Base-by-base conservation (phyloP, 2,888 invertebrate species). In the Diarsia brunnea region DNA sequence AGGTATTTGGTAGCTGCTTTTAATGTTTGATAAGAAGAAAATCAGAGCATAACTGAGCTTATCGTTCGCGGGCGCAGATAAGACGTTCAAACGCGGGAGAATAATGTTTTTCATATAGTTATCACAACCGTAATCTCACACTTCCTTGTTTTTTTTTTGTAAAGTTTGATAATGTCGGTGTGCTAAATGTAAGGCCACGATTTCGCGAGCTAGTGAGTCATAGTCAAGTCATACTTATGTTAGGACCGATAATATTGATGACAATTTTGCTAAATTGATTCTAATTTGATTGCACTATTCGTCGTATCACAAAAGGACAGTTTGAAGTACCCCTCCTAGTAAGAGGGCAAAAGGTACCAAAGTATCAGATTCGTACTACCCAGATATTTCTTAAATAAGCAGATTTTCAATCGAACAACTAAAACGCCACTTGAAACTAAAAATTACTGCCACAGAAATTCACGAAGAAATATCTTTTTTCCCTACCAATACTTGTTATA, bases 21-120 rank as follows among this genome's bases (percentile, higher is more conserved):
- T 49, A 69, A 69, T 60, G 63, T 78, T 69, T 79, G 81, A 71
- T 79, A 87, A 66, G 69, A 85, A 83, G 49, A 45, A 86, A 87
- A 87, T 82, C 87, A 82, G 82, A 81, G 75, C 78, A 73, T 75
- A 75, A 78, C 75, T 61, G 49, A 68, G 76, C 75, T 84, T 88
- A 87, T 87, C 80, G 73, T 58, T 16, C 61, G 68, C 51, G n/a
- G 58, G 38, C 55, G 74, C 64, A 75, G 88, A 87, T 88, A 86
- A 87, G 67, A 71, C 58, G 74, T 49, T 60, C 74, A 84, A 70
- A 84, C 69, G 81, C 73, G 64, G 51, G 68, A 73, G 69, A 81
- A 80, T 71, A 73, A 73, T 75, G 72, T 81, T 79, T 84, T 78
- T 69, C 24, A 68, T 60, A 67, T 3, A 75, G 72, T 78, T 87